Evolutionary conservation across 2,797 vertebrate genomes (phyloP).

Genomic region (Anomalospiza imberbis): DNA sequence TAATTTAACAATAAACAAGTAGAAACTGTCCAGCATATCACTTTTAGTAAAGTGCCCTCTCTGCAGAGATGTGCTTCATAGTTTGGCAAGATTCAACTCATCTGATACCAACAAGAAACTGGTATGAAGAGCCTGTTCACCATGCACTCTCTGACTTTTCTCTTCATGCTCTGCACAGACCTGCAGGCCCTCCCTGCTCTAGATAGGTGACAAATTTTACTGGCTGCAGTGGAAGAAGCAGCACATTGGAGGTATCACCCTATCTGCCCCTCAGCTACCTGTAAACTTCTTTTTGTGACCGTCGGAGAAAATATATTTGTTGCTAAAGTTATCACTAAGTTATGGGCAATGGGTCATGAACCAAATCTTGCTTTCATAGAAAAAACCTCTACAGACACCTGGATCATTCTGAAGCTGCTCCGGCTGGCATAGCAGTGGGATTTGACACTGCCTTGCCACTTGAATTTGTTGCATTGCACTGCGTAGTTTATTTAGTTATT

Average conservation of each 20-base stretch:
- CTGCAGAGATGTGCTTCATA: background rate
- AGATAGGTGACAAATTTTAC: background rate
- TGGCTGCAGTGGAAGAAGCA: background rate
- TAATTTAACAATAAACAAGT: background rate
- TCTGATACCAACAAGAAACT: background rate
- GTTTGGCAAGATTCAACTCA: background rate
- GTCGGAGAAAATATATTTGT: background rate
- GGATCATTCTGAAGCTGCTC: background rate
- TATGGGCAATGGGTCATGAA: background rate
- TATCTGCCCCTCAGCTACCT: background rate
- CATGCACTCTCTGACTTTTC: background rate
- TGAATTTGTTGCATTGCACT: background rate
- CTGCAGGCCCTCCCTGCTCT: background rate
- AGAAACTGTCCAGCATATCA: background rate
- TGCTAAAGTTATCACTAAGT: background rate
- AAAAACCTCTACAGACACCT: background rate
- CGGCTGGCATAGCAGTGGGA: background rate
- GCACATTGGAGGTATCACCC: accelerated
- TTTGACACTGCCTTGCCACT: background rate
- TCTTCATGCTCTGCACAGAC: background rate
- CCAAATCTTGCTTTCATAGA: background rate
- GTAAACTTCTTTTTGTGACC: background rate
- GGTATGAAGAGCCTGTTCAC: background rate
- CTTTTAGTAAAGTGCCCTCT: background rate
- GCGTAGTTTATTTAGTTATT: too few species aligned